phyloP scores from a whole-genome alignment of 1,140 invertebrate species.

The Lutraria rhynchaena region DNA sequence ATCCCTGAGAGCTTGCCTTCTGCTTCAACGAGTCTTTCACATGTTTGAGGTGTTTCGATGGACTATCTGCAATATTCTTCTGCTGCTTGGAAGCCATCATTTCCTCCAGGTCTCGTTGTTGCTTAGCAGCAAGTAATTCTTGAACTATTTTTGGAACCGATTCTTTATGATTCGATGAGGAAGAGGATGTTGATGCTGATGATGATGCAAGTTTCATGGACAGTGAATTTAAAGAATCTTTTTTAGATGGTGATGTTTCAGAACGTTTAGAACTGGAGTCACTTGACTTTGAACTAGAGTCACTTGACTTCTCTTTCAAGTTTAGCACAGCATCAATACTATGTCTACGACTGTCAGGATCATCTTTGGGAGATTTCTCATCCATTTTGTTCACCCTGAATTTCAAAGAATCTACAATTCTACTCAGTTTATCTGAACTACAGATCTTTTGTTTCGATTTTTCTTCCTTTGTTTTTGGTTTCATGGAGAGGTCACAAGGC shows the following conservation, averaged over 20 bases:
- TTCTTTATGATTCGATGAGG: constrained; percentile 37
- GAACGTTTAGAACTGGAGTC: not conserved
- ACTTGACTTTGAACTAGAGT: not conserved
- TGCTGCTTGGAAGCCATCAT: constrained; percentile 17
- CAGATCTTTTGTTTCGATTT: constrained; percentile 75
- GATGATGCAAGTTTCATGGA: not conserved
- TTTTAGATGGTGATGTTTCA: not conserved
- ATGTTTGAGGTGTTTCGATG: constrained; percentile 14
- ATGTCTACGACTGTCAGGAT: constrained; percentile 16
- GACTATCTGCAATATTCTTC: constrained; percentile 1
- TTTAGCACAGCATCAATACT: constrained; percentile 53
- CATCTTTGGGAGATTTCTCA: constrained; percentile 55
- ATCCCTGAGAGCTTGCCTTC: constrained; percentile 35
- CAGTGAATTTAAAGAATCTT: constrained; percentile 12
- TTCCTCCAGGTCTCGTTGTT: constrained; percentile 47
- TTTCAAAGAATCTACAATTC: constrained; percentile 76
- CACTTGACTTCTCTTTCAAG: constrained; percentile 14
- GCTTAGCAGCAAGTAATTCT: constrained; percentile 50
- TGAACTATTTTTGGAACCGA: constrained; percentile 56
- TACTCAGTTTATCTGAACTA: constrained; percentile 74
- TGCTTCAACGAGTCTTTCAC: constrained; percentile 3
- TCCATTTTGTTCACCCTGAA: constrained; percentile 76
- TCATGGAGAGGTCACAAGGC: constrained; percentile 76
- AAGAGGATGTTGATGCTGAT: not conserved
- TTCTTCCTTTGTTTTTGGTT: constrained; percentile 63